Evolutionary conservation across 2,888 invertebrate genomes (phyloP), one percentile per base, ranked within the genome.

Genomic region (Euclidia mi): DNA sequence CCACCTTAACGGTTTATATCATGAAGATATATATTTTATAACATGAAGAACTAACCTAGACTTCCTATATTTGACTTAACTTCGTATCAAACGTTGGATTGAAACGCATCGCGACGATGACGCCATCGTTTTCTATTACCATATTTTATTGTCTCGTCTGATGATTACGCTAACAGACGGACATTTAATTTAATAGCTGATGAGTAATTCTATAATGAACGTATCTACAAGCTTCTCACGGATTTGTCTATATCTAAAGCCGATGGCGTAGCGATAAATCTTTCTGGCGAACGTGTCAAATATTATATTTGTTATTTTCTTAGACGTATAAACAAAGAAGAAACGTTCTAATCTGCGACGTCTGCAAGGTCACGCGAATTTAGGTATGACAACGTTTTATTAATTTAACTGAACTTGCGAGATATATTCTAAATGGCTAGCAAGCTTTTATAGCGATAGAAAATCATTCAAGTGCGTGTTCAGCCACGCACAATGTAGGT

Each of bases 121-220:
- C 76, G 69, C 62, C 75, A 78, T 71, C 56, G 40, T 42, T 44
- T 56, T 52, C 52, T 60, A 73, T 78, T 73, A 67, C 56, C 71
- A 73, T 78, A 78, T 76, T 77, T 78, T 69, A 68, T 62, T 63
- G 56, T 64, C 71, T 67, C 53, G 64, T 71, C 71, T 67, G 62
- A 78, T 79, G 66, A 71, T 65, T 62, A 65, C 49, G 44, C 71
- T 71, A 65, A 59, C 64, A 61, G 63, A 64, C 65, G 59, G 63
- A 58, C 45, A 50, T 67, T 69, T 65, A 44, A 60, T 56, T 40
- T 67, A 59, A 60, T 62, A 66, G 15, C 35, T 44, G 62, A 59
- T 69, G 58, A 64, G 53, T 71, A 57, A 74, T 70, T 55, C 43
- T 61, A 25, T 25, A 70, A 65, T 66, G 38, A 59, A 38, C 53